phyloP scores from a whole-genome alignment of 2,888 invertebrate genomes.

The Athalia rosae region DNA sequence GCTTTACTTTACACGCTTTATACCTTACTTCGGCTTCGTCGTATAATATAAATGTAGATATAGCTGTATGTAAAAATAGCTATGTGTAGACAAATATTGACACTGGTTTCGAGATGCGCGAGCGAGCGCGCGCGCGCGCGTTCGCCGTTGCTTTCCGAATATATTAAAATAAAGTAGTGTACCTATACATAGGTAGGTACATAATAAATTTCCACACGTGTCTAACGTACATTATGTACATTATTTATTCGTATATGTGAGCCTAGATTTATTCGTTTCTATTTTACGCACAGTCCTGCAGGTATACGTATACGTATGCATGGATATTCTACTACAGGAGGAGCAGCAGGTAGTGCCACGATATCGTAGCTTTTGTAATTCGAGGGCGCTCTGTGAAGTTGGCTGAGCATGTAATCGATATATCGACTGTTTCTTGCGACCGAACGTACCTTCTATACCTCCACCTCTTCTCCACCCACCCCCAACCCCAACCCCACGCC shows the following conservation, averaged over 20 bases:
- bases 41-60: no score
- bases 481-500: no score
- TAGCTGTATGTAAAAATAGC: no score
- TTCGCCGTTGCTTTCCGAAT: neutral
- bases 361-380: neutral
- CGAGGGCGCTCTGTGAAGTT: slow-evolving; percentile 35
- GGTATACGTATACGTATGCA: neutral
- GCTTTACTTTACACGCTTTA: neutral
- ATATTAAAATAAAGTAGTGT: neutral
- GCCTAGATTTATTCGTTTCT: no score
- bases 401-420: slow-evolving; percentile 63
- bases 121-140: neutral
- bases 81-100: slow-evolving; percentile 33
- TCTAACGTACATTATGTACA: no score
- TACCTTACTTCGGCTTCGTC: slow-evolving; percentile 1
- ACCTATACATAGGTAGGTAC: neutral
- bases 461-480: slow-evolving; percentile 18
- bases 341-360: neutral
- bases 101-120: slow-evolving; percentile 10
- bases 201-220: no score
- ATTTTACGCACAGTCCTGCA: no score
- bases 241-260: no score
- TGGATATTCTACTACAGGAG: neutral
- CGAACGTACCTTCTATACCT: neutral
- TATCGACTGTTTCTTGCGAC: slow-evolving; percentile 65